phyloP scores from a whole-genome alignment of 2,888 invertebrate species.

The Candidula unifasciata region DNA sequence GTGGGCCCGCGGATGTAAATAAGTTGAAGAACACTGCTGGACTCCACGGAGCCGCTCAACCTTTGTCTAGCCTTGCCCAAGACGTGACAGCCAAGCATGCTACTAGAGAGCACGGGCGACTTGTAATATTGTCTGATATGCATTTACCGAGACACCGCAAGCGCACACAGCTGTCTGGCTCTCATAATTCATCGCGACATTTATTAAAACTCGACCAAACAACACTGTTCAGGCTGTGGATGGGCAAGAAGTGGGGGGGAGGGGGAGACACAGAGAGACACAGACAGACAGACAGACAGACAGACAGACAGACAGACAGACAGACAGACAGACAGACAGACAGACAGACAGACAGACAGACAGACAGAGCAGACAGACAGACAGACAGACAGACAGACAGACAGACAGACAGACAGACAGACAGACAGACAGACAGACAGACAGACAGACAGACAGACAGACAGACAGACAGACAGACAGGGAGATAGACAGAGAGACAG shows the following conservation, averaged over 20 bases:
- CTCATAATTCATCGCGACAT: slow-evolving; percentile 16
- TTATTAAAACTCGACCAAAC: slow-evolving; percentile 2
- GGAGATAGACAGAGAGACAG: no score
- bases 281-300: slow-evolving; percentile 18
- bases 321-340: slow-evolving; percentile 23
- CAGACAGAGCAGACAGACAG: not conserved
- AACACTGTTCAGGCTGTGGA: not conserved
- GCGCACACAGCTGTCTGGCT: slow-evolving; percentile 18
- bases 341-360: slow-evolving; percentile 23
- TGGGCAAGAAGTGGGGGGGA: not conserved
- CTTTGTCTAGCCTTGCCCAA: no score
- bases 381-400: no score
- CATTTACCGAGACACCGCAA: not conserved
- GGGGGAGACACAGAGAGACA: not conserved
- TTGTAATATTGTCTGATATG: not conserved
- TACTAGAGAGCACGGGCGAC: not conserved
- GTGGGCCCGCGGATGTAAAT: no score
- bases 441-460: no score
- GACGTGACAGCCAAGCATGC: not conserved
- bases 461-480: no score
- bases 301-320: slow-evolving; percentile 22
- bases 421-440: no score
- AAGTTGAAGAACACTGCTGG: no score
- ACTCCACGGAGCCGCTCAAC: no score
- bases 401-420: no score